phyloP scores from a whole-genome alignment of 2,113 vertebrate species.

The Capricornis sumatraensis region DNA sequence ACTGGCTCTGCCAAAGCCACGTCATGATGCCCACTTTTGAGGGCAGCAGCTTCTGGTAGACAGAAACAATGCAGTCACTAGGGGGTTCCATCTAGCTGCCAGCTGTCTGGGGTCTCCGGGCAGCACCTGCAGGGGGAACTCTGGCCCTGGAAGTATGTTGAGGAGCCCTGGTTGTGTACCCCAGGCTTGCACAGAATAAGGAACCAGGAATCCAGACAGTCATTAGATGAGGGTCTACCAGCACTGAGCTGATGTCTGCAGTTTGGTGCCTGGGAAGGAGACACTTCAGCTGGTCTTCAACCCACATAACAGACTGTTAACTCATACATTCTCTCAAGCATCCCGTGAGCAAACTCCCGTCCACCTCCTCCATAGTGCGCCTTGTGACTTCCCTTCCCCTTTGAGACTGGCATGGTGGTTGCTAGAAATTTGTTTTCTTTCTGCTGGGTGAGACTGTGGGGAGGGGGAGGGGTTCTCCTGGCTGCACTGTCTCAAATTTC shows the following conservation, averaged over 20 bases:
- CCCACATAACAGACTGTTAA: background rate
- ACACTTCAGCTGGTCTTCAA: background rate
- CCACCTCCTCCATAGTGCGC: background rate
- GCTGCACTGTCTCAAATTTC: background rate
- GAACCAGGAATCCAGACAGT: background rate
- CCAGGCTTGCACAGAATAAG: fast-evolving
- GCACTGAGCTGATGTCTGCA: background rate
- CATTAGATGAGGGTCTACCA: background rate
- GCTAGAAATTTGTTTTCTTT: background rate
- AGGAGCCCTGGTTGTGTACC: background rate
- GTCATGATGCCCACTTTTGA: background rate
- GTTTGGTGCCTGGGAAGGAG: background rate
- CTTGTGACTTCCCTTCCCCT: background rate
- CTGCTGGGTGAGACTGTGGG: background rate
- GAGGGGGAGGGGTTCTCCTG: background rate
- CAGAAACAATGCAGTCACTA: background rate
- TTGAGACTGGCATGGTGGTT: background rate
- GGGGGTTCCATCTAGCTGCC: background rate
- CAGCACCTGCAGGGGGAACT: background rate
- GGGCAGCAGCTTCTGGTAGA: background rate
- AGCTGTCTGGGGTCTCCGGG: background rate
- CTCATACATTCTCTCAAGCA: background rate
- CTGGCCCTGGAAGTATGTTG: no score
- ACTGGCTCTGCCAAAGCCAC: background rate
- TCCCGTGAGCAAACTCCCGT: background rate